phyloP scores from a whole-genome alignment of 2,888 invertebrate genomes.

The Mesorhabditis spiculigera region DNA sequence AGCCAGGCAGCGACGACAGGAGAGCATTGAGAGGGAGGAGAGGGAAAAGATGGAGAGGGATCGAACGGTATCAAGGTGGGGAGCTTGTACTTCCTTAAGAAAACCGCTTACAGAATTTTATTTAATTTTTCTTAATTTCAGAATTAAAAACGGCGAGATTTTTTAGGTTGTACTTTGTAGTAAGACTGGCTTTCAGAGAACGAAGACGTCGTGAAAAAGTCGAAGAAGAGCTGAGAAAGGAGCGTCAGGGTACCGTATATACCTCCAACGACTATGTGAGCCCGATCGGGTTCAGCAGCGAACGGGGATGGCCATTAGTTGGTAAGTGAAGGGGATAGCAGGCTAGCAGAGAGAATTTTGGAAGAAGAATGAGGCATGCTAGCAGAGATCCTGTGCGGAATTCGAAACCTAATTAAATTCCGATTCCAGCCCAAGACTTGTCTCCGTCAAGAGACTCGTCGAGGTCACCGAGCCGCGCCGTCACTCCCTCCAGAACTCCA shows the following conservation, averaged over 20 bases:
- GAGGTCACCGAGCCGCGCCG: not conserved
- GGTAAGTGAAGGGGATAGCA: conserved; percentile 6
- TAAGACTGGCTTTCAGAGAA: not conserved
- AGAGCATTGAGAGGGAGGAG: conserved; percentile 16
- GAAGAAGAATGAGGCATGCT: too few relatives aligned
- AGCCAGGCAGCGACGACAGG: conserved; percentile 15
- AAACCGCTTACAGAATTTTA: too few relatives aligned
- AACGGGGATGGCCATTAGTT: conserved; percentile 42
- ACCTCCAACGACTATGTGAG: conserved; percentile 51
- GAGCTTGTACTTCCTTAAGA: too few relatives aligned
- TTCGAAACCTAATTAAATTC: not conserved
- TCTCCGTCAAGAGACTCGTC: not conserved
- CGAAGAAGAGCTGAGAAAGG: conserved; percentile 20
- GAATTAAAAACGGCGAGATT: not conserved
- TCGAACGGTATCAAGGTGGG: too few relatives aligned
- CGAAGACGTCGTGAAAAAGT: not conserved
- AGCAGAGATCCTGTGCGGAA: not conserved
- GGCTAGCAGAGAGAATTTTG: not conserved
- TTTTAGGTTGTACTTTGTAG: too few relatives aligned
- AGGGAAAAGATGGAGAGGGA: not conserved
- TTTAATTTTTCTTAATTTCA: not conserved
- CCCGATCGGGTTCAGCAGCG: conserved; percentile 42
- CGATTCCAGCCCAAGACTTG: not conserved
- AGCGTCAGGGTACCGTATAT: conserved; percentile 36
- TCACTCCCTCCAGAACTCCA: not conserved